phyloP scores from a whole-genome alignment of 2,888 invertebrate species.

The Leptogaster cylindrica region DNA sequence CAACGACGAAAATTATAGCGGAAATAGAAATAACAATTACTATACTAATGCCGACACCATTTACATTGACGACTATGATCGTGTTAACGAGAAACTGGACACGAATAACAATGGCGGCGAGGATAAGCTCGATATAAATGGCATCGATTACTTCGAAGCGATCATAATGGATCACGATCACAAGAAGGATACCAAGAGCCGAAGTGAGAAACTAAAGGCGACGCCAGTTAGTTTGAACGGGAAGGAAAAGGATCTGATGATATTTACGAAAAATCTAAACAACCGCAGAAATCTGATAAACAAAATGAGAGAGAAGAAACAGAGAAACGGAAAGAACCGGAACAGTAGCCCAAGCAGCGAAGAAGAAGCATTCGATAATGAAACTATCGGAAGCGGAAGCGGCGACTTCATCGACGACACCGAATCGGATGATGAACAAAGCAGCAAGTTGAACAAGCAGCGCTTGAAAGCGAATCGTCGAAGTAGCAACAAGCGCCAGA shows the following conservation, averaged over 20 bases:
- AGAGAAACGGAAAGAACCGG: neutral
- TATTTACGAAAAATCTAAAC: neutral
- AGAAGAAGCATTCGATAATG: constrained; percentile 42
- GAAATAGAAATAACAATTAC: constrained; percentile 26
- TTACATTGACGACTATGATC: constrained; percentile 52
- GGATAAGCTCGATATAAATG: constrained; percentile 31
- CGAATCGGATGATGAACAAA: constrained; percentile 16
- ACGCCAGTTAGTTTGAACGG: neutral
- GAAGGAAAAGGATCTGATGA: constrained; percentile 16
- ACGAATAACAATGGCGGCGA: constrained; percentile 1
- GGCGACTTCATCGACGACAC: constrained; percentile 49
- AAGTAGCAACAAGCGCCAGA: neutral
- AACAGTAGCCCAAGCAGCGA: constrained; percentile 29
- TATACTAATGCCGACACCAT: constrained; percentile 49
- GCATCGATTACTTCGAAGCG: constrained; percentile 44
- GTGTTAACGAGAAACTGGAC: constrained; percentile 45
- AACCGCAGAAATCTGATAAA: neutral
- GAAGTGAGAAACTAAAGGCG: neutral
- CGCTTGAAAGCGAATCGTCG: neutral
- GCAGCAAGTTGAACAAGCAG: neutral
- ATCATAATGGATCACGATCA: constrained; percentile 39
- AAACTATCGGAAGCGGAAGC: constrained; percentile 49
- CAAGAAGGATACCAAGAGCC: neutral
- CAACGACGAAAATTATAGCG: neutral
- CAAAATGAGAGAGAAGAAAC: neutral